phyloP scores from a whole-genome alignment of 2,113 vertebrate species.

The Cichladusa arquata region DNA sequence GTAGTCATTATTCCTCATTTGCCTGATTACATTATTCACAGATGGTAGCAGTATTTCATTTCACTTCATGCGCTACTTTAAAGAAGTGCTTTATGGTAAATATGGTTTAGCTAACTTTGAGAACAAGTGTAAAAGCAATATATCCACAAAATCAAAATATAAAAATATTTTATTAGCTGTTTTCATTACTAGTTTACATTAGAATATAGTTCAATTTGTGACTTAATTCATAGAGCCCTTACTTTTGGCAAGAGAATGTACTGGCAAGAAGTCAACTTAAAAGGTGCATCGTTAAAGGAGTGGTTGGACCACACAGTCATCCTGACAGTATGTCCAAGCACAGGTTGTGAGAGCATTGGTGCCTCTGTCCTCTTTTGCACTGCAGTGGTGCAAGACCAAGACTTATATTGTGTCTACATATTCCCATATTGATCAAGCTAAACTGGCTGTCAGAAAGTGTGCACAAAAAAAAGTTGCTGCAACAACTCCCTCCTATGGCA shows the following conservation, averaged over 20 bases:
- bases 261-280: not conserved
- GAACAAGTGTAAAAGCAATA: not conserved
- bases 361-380: not conserved
- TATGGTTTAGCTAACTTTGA: not conserved
- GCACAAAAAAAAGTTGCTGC: not conserved
- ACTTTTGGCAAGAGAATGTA: not conserved
- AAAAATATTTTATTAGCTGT: not conserved
- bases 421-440: not conserved
- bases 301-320: not conserved
- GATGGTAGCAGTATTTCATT: conserved; percentile 34
- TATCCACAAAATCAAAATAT: not conserved
- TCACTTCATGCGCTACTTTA: not conserved
- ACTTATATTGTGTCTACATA: rapidly evolving
- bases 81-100: not conserved
- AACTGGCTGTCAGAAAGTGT: not conserved
- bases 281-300: not conserved
- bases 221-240: not conserved
- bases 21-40: conserved; percentile 55
- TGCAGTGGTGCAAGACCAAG: not conserved
- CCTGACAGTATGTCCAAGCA: not conserved
- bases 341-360: not conserved
- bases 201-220: not conserved
- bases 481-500: conserved; percentile 31
- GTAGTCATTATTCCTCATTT: conserved; percentile 53
- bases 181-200: conserved; percentile 9